Evolutionary conservation across 1,140 invertebrate species (phyloP).

Genomic region (Pseudomyrmex gracilis): DNA sequence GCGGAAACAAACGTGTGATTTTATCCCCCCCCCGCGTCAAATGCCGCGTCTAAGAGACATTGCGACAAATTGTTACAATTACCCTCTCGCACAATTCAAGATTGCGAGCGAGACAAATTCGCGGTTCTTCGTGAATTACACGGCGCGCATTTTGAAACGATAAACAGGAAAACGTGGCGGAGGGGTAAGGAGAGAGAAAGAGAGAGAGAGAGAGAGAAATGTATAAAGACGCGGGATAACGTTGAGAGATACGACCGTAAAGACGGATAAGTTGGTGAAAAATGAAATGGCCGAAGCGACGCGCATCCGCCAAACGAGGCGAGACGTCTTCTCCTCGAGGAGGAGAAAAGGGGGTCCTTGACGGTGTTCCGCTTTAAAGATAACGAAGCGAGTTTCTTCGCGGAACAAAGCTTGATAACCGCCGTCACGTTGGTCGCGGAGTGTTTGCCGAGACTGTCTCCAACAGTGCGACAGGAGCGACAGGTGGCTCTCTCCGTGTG

Average conservation of each 20-base stretch:
- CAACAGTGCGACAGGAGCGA: conserved; percentile 73
- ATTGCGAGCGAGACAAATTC: conserved; percentile 2
- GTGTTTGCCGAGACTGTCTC: conserved; percentile 76
- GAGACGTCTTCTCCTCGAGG: conserved; percentile 1
- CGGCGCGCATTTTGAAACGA: background rate
- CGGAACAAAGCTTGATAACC: conserved; percentile 75
- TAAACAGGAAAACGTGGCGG: conserved; percentile 1
- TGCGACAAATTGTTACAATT: background rate
- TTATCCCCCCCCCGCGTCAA: background rate
- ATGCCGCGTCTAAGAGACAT: background rate
- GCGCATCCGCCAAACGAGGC: background rate
- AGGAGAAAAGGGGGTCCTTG: conserved; percentile 43
- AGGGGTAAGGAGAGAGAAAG: background rate
- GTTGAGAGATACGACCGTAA: background rate
- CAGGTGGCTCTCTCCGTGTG: conserved; percentile 73
- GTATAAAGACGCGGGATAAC: background rate
- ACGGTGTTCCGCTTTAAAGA: conserved; percentile 75
- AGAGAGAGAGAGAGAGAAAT: background rate
- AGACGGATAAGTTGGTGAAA: conserved; percentile 51
- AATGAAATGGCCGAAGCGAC: conserved; percentile 60
- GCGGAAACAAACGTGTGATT: background rate
- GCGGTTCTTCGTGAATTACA: background rate
- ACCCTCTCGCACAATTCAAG: background rate
- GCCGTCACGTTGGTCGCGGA: conserved; percentile 65
- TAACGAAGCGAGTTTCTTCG: conserved; percentile 78